Conservation (phyloP, 2,113 vertebrate genomes). For the Scartelaos histophorus region DNA sequence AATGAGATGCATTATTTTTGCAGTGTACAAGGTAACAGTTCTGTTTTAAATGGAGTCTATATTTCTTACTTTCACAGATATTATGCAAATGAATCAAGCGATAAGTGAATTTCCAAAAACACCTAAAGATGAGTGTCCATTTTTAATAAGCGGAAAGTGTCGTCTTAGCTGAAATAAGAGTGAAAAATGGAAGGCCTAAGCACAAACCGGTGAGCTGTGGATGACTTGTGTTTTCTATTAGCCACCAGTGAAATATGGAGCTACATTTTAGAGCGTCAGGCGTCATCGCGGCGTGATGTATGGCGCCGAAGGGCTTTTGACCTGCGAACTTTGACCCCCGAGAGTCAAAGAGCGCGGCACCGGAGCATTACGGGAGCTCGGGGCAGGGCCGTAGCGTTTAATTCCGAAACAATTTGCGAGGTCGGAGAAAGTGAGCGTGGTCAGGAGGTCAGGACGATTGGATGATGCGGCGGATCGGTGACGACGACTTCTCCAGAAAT, state of each 20-base stretch:
- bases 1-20: too few species aligned
- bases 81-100: not conserved
- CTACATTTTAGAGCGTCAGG: not conserved
- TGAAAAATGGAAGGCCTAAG: not conserved
- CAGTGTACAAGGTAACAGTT: too few species aligned
- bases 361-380: not conserved
- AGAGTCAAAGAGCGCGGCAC: not conserved
- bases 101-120: conserved; percentile 2
- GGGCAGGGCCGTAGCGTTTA: not conserved
- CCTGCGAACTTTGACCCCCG: not conserved
- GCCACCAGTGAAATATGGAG: not conserved
- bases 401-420: not conserved
- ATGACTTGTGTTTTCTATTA: conserved; percentile 2
- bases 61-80: not conserved
- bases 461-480: not conserved
- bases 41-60: too few species aligned
- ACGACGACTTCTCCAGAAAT: not conserved
- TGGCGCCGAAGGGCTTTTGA: not conserved
- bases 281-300: not conserved
- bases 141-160: not conserved
- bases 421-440: not conserved
- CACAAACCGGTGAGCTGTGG: not conserved
- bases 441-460: not conserved
- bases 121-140: not conserved
- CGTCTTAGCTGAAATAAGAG: not conserved